Evolutionary conservation across 92 coral and sea anemone species (phyloP).

Genomic region (Phenganax subtilis): DNA sequence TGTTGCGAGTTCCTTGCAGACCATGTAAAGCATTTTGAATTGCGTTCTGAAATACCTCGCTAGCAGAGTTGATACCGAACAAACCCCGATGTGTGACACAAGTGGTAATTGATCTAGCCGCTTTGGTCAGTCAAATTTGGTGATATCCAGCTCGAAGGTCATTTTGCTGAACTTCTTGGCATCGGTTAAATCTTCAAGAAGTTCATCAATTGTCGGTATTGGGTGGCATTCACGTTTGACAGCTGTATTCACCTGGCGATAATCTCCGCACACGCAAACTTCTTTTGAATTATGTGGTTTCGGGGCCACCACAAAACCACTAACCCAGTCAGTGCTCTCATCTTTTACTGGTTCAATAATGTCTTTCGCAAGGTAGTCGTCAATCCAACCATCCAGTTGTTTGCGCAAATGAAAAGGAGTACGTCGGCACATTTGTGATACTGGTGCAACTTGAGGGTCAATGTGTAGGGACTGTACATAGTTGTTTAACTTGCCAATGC

Average conservation of each 20-base stretch:
- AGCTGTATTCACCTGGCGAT: constrained; percentile 28
- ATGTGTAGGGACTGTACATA: neutral
- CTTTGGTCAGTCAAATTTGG: neutral
- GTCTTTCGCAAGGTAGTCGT: constrained; percentile 30
- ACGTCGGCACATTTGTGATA: constrained; percentile 22
- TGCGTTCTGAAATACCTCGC: constrained; percentile 38
- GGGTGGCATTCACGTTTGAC: constrained; percentile 29
- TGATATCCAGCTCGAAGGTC: constrained; percentile 30
- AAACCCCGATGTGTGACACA: constrained; percentile 29
- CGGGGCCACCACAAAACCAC: constrained; percentile 40
- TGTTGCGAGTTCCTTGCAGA: constrained; percentile 45
- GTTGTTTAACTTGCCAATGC: neutral
- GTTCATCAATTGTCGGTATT: constrained; percentile 36
- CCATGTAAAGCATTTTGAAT: constrained; percentile 40
- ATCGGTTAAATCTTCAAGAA: neutral
- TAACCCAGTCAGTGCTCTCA: constrained; percentile 40
- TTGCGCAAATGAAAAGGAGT: constrained; percentile 27
- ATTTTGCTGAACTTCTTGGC: neutral
- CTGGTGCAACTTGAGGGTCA: neutral
- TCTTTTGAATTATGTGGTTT: constrained; percentile 10
- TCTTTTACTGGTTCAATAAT: constrained; percentile 37
- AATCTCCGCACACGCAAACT: neutral
- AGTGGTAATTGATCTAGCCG: constrained; percentile 23
- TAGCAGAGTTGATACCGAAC: constrained; percentile 27
- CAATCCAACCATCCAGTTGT: constrained; percentile 31